Evolutionary conservation across 2,888 invertebrate genomes (phyloP).

Genomic region (Lordiphosa andalusiaca): DNA sequence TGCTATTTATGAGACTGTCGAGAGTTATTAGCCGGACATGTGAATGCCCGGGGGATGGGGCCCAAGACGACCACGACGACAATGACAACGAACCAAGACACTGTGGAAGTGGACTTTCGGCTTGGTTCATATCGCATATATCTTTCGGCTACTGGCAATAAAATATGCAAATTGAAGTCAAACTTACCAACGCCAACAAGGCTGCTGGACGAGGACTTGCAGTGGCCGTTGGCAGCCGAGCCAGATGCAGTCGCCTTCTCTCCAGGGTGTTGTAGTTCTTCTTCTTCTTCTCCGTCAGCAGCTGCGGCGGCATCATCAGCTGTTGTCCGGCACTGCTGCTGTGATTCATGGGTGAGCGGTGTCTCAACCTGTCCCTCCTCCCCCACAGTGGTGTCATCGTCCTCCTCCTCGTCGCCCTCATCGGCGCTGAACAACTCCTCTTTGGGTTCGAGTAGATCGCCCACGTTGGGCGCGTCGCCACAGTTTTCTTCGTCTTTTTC

Average conservation of each 20-base stretch:
- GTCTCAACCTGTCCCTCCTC: constrained; percentile 21
- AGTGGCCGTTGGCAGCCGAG: constrained; percentile 52
- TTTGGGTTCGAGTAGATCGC: constrained; percentile 71
- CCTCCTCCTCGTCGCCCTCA: constrained; percentile 43
- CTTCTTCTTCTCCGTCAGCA: no score
- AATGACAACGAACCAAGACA: constrained; percentile 17
- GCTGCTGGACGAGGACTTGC: constrained; percentile 50
- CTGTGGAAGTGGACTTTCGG: constrained; percentile 11
- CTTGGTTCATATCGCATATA: constrained; percentile 49
- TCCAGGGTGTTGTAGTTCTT: constrained; percentile 62
- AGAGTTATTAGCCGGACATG: constrained; percentile 79
- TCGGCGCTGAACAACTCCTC: constrained; percentile 73
- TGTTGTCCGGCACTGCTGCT: constrained; percentile 55
- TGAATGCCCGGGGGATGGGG: constrained; percentile 63
- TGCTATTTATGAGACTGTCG: constrained; percentile 79
- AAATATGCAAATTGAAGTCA: constrained; percentile 77
- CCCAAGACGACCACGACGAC: constrained; percentile 52
- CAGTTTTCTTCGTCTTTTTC: constrained; percentile 58
- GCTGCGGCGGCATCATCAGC: constrained; percentile 50
- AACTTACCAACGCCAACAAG: constrained; percentile 60
- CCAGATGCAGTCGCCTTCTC: constrained; percentile 34
- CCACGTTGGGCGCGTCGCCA: constrained; percentile 26
- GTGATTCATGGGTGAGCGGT: constrained; percentile 53
- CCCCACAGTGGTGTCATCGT: constrained; percentile 39
- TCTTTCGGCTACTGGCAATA: constrained; percentile 70